phyloP scores from a whole-genome alignment of 2,113 vertebrate genomes.

The Callorhinus ursinus region DNA sequence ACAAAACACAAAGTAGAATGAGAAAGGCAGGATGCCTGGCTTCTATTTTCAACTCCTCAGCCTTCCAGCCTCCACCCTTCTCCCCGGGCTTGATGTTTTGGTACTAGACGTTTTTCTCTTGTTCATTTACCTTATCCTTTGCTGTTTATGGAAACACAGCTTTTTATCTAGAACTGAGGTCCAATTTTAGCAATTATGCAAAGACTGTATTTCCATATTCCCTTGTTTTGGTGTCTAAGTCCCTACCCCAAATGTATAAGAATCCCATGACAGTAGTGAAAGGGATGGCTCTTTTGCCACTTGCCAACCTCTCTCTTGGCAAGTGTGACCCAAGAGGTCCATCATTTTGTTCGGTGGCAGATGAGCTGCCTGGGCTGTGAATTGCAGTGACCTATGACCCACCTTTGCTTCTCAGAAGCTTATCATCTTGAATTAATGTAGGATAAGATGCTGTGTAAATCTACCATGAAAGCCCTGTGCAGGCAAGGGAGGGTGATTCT shows the following conservation, averaged over 20 bases:
- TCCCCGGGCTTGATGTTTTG: neutral
- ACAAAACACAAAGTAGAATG: neutral
- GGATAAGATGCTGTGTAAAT: conserved; percentile 43
- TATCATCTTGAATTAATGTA: conserved; percentile 40
- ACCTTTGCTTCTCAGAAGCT: conserved; percentile 61
- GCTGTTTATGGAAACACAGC: neutral
- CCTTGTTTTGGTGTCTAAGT: neutral
- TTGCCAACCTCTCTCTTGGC: conserved; percentile 31
- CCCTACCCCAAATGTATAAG: conserved; percentile 41
- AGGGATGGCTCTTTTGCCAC: conserved; percentile 43
- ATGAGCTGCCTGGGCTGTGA: neutral
- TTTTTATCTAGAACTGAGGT: conserved; percentile 12
- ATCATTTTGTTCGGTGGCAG: conserved; percentile 16
- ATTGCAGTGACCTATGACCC: conserved; percentile 42
- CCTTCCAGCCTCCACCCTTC: no score
- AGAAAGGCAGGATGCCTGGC: neutral
- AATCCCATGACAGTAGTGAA: neutral
- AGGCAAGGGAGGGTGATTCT: conserved; percentile 50
- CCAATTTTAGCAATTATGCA: conserved; percentile 11
- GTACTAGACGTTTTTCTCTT: neutral
- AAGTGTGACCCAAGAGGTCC: conserved; percentile 36
- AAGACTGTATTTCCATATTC: neutral
- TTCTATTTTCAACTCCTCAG: neutral
- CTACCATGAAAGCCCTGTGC: neutral
- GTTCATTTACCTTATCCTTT: neutral